Conservation (phyloP, 2,888 invertebrate species). For the Desoria tigrina region DNA sequence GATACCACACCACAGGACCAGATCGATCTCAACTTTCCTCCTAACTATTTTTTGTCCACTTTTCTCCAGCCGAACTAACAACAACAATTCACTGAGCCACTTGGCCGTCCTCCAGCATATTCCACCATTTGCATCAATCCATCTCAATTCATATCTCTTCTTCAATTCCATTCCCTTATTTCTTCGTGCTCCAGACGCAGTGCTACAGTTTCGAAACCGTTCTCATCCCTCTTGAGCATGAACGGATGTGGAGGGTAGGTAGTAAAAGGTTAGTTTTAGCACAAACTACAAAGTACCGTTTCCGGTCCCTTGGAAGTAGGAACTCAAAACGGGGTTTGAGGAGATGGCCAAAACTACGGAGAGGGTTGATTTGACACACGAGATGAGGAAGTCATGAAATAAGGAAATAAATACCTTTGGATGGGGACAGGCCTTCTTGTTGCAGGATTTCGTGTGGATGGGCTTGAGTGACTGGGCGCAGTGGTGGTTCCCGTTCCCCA, state of each 20-base stretch:
- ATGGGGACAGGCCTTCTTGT: constrained; percentile 71
- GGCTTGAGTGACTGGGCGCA: constrained; percentile 67
- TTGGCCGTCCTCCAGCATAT: constrained; percentile 12
- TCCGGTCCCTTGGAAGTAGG: too few relatives aligned
- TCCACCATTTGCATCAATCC: constrained; percentile 5
- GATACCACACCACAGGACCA: not conserved
- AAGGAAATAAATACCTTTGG: constrained; percentile 54
- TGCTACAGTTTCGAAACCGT: too few relatives aligned
- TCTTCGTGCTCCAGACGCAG: too few relatives aligned
- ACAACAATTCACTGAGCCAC: not conserved
- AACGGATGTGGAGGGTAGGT: too few relatives aligned
- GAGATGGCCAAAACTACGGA: too few relatives aligned
- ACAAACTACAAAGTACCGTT: too few relatives aligned
- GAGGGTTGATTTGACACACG: too few relatives aligned
- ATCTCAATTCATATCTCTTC: not conserved
- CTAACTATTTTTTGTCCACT: constrained; percentile 4
- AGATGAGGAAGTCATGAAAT: too few relatives aligned
- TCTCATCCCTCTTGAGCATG: too few relatives aligned
- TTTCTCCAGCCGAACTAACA: constrained; percentile 1
- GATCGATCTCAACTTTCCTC: too few relatives aligned
- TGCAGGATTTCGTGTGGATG: constrained; percentile 77
- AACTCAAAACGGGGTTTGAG: too few relatives aligned
- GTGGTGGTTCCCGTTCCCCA: constrained; percentile 74
- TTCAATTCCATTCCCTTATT: not conserved
- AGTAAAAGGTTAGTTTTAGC: too few relatives aligned